These are phyloP conservation scores for Perodicticus potto DNA, from an alignment of 2,797 vertebrate species.

Conservation along the genomic window DNA sequence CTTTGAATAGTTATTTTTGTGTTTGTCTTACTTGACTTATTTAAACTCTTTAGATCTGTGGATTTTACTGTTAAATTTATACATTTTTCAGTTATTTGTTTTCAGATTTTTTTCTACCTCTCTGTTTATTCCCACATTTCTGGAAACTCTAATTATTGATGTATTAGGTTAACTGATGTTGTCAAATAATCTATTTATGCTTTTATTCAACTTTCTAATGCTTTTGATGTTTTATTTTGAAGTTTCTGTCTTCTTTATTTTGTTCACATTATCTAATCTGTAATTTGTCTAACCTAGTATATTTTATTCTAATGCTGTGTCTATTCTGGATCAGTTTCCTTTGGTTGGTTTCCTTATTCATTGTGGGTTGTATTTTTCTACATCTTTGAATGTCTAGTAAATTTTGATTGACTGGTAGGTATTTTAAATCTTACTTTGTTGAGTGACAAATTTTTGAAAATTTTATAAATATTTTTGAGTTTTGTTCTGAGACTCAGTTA, in stretches of 20 bases:
- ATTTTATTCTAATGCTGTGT: neutral
- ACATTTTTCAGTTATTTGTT: neutral
- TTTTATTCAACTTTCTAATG: neutral
- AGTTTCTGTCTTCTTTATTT: neutral
- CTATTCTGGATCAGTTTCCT: neutral
- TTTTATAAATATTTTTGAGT: neutral
- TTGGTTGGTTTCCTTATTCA: neutral
- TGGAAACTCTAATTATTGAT: neutral
- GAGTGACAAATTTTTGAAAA: neutral
- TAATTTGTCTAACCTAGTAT: neutral
- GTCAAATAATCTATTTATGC: neutral
- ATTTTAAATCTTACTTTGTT: neutral
- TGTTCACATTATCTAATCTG: neutral
- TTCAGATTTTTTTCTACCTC: neutral
- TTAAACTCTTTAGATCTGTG: neutral
- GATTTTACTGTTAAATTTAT: neutral
- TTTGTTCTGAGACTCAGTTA: neutral
- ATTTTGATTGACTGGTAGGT: neutral
- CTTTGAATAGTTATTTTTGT: neutral
- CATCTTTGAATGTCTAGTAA: neutral
- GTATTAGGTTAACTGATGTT: neutral
- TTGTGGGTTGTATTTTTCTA: neutral
- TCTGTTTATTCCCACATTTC: neutral
- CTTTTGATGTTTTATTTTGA: neutral
- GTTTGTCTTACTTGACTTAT: neutral